Evolutionary conservation across 2,113 vertebrate species (phyloP).

Genomic region (Syrmaticus mikado): DNA sequence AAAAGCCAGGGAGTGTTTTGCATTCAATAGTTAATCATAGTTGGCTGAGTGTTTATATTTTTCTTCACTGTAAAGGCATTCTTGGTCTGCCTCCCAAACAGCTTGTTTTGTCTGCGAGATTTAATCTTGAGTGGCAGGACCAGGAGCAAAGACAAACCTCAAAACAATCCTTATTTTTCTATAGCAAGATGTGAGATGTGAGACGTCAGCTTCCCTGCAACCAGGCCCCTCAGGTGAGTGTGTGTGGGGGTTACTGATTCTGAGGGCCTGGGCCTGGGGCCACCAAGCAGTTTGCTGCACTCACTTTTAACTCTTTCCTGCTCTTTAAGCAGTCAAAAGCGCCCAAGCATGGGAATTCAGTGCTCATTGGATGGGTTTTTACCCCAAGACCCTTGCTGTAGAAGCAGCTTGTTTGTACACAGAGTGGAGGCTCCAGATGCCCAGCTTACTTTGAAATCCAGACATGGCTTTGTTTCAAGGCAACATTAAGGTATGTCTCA

Average conservation of each 20-base stretch:
- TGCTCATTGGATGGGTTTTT: constrained; percentile 5
- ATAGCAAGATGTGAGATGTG: constrained; percentile 29
- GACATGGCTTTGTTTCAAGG: constrained; percentile 29
- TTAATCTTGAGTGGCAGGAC: constrained; percentile 71
- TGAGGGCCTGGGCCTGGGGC: not conserved
- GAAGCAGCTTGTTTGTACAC: constrained; percentile 44
- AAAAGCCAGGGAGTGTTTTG: constrained; percentile 61
- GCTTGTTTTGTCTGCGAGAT: constrained; percentile 70
- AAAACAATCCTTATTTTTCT: constrained; percentile 55
- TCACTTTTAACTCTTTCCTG: not conserved
- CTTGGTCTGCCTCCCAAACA: constrained; percentile 63
- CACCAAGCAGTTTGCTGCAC: not conserved
- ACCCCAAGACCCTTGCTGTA: constrained; percentile 20
- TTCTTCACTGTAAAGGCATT: constrained; percentile 66
- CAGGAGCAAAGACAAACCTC: constrained; percentile 57
- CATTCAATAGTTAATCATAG: constrained; percentile 67
- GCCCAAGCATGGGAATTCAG: not conserved
- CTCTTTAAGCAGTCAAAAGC: not conserved
- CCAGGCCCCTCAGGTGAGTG: not conserved
- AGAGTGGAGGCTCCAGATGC: not conserved
- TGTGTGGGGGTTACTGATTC: not conserved
- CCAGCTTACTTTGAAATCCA: constrained; percentile 29
- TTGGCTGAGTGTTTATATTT: constrained; percentile 67
- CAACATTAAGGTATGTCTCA: constrained; percentile 30
- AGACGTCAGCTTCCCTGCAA: not conserved